phyloP scores from a whole-genome alignment of 2,797 vertebrate genomes.

The Mormyrops boulengeri region DNA sequence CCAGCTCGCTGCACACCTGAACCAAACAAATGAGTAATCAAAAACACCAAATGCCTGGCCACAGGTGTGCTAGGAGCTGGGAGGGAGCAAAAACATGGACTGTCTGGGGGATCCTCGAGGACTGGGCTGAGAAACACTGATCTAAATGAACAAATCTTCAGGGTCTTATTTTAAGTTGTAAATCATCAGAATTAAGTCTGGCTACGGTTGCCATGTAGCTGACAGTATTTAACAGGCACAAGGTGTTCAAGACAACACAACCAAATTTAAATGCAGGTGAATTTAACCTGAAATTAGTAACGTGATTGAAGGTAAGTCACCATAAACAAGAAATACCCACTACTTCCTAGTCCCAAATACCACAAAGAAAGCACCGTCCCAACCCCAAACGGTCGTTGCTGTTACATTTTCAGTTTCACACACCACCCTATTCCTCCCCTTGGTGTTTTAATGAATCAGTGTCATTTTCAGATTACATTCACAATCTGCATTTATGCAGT shows the following conservation, averaged over 20 bases:
- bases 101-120: not conserved
- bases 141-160: not conserved
- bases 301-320: not conserved
- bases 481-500: conserved; percentile 12
- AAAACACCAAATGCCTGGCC: not conserved
- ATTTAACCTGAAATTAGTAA: conserved; percentile 25
- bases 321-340: not conserved
- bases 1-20: not conserved
- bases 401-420: not conserved
- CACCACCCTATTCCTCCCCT: not conserved
- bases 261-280: conserved; percentile 14
- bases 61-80: not conserved
- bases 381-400: not conserved
- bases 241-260: conserved; percentile 47
- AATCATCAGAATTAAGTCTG: not conserved
- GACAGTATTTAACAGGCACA: conserved; percentile 40
- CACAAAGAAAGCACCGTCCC: not conserved
- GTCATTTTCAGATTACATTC: conserved; percentile 10
- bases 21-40: not conserved
- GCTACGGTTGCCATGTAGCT: not conserved
- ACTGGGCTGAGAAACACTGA: not conserved
- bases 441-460: not conserved
- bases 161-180: not conserved
- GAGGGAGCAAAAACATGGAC: not conserved
- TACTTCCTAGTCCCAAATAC: not conserved